A percentile compares a stretch with the other conserved stretches of the same genome.
Evolutionary conservation across 2,797 vertebrate species (phyloP).

Genomic region (Nyctibius grandis): DNA sequence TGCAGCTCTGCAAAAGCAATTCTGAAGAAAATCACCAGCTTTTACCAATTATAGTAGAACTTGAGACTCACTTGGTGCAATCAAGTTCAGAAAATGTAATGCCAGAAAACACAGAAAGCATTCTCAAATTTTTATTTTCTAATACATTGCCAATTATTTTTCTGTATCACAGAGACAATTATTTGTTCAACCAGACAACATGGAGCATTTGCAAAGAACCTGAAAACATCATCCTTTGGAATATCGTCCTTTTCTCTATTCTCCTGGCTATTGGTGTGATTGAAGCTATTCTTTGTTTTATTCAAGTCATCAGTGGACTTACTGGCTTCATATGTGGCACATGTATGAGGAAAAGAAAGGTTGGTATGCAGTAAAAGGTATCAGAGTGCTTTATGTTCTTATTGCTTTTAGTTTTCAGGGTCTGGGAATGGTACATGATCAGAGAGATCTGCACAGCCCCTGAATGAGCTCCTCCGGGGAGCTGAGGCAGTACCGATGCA

Average conservation of each 20-base stretch:
- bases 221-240: slow-evolving; percentile 65
- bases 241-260: slow-evolving; percentile 54
- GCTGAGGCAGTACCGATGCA: background rate
- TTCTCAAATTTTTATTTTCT: background rate
- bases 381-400: background rate
- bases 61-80: background rate
- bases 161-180: slow-evolving; percentile 43
- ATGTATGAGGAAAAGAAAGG: slow-evolving; percentile 62
- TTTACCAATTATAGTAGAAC: background rate
- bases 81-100: background rate
- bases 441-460: background rate
- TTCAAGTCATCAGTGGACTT: slow-evolving; percentile 54
- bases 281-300: slow-evolving; percentile 63
- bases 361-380: background rate
- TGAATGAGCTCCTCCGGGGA: background rate
- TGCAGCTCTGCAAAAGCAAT: background rate
- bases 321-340: slow-evolving; percentile 52
- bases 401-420: background rate
- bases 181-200: slow-evolving; percentile 62
- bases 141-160: background rate
- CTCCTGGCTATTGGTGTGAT: slow-evolving; percentile 21
- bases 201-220: slow-evolving; percentile 66
- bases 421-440: background rate
- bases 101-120: background rate
- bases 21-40: background rate